Percentiles rank a stretch among this genome's conserved stretches.
Evolutionary conservation across 2,797 vertebrate genomes (phyloP).

Genomic region (Nyctalus aviator): DNA sequence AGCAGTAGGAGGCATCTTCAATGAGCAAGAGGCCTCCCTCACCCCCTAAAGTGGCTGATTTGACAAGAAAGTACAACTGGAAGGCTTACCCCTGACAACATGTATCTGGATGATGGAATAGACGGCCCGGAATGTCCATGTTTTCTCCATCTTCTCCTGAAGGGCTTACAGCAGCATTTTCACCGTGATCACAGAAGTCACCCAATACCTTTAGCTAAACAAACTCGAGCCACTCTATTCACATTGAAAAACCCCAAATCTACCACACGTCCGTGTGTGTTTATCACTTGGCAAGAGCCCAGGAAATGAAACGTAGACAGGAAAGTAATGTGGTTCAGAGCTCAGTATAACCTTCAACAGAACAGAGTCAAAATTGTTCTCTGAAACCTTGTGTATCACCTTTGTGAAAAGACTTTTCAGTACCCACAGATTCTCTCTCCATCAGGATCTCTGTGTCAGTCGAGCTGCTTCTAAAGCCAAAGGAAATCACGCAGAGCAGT

Average conservation of each 20-base stretch:
- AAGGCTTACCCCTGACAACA: conserved; percentile 78
- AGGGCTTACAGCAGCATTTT: neutral
- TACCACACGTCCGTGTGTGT: conserved; percentile 32
- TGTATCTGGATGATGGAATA: conserved; percentile 71
- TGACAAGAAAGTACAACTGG: conserved; percentile 1
- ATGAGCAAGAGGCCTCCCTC: neutral
- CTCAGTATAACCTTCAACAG: conserved; percentile 62
- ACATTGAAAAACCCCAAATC: conserved; percentile 20
- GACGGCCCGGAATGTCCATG: conserved; percentile 59
- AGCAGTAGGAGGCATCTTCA: conserved; percentile 15
- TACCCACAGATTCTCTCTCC: conserved; percentile 41
- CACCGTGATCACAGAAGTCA: neutral
- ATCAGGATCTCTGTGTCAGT: conserved; percentile 59
- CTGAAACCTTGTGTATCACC: conserved; percentile 55
- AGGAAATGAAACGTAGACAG: conserved; percentile 79
- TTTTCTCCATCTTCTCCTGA: conserved; percentile 75
- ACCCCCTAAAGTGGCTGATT: neutral
- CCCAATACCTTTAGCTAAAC: conserved; percentile 39
- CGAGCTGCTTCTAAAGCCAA: conserved; percentile 64
- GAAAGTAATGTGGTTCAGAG: conserved; percentile 81
- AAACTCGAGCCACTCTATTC: neutral
- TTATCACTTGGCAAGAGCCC: conserved; percentile 63
- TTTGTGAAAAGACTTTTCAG: conserved; percentile 56
- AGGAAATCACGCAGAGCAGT: conserved; percentile 52
- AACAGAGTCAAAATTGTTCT: conserved; percentile 64